Evolutionary conservation across 2,888 invertebrate species (phyloP).

Genomic region (Polyommatus iphigenia): DNA sequence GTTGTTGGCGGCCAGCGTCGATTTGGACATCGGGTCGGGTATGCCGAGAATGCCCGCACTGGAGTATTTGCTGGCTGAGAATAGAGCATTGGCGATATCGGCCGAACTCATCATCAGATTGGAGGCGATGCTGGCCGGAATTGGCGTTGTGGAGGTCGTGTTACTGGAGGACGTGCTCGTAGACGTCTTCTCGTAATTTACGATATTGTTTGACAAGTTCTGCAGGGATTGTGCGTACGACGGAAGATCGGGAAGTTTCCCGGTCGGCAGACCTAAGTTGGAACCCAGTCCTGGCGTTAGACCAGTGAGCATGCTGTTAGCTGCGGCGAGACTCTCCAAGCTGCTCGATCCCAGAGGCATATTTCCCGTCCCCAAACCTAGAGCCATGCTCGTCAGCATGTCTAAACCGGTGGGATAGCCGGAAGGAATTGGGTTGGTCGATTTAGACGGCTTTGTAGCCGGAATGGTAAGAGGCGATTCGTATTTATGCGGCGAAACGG

Average conservation of each 20-base stretch:
- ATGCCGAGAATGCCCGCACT: conserved; percentile 82
- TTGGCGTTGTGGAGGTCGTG: conserved; percentile 71
- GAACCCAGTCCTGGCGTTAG: conserved; percentile 67
- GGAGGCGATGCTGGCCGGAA: conserved; percentile 78
- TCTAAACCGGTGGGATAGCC: conserved; percentile 73
- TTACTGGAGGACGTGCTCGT: conserved; percentile 76
- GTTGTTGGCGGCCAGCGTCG: conserved; percentile 87
- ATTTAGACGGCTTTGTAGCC: conserved; percentile 79
- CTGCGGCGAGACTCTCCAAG: conserved; percentile 73
- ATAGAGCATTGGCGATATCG: conserved; percentile 84
- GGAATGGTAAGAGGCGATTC: conserved; percentile 81
- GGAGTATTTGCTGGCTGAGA: conserved; percentile 84
- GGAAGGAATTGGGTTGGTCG: conserved; percentile 75
- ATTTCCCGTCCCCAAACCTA: conserved; percentile 68
- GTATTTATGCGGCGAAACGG: conserved; percentile 77
- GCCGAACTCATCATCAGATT: conserved; percentile 82
- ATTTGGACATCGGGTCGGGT: conserved; percentile 88
- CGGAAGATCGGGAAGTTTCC: conserved; percentile 71
- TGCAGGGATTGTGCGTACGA: conserved; percentile 73
- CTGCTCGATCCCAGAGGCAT: conserved; percentile 69
- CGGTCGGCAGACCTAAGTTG: conserved; percentile 64
- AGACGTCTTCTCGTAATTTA: conserved; percentile 67
- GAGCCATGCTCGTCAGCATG: conserved; percentile 76
- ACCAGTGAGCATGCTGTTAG: conserved; percentile 72
- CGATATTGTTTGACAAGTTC: conserved; percentile 66